Evolutionary conservation across 2,797 vertebrate genomes (phyloP), one percentile per base, ranked within the genome.

Genomic region (Siniperca scherzeri): DNA sequence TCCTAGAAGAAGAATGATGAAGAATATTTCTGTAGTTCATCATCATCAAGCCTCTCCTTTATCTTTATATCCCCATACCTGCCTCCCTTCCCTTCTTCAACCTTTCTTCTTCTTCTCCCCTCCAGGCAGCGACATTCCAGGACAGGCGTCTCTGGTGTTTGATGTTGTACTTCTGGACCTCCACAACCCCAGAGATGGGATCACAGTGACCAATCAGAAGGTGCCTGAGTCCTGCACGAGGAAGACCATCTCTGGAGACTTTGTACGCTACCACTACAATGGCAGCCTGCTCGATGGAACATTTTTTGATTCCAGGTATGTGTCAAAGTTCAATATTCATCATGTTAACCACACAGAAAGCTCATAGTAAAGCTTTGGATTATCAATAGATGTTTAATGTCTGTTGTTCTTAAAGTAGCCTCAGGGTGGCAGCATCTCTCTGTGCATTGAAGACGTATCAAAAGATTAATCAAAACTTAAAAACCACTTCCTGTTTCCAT

Each of bases 231-330:
- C 94, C 55, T 99, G 99, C 64, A 90, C 92, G 7, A 95, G 99
- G 75, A 97, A 95, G 86, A 97, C 95, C 46, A 94, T 95, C 19
- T 70, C 93, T 0, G 98, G 97, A 74, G 99, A 99, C 94, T 99
- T 98, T 71, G 93, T 99, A 22, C 96, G 99, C 8, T 99, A 99
- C 88, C 99, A 99, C 86, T 99, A 99, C 93, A 99, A 99, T 0
- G 99, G 98, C 75, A 97, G 98, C 0, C 97, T 99, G 56, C 86
- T 99, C 56, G 99, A 99, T 22, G 98, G 99, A 36, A 99, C 97
- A 0, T 91, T 97, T 57, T 99, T 99, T 89, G 99, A 99, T 88
- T 99, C 98, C 93, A 99, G 98, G 98, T 98, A 38, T 65, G 61
- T 83, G 50, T 81, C 30, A 5, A 5, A 40, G 53, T 80, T 74